Evolutionary conservation across 2,888 invertebrate genomes (phyloP), one percentile per base, ranked within the genome.

Genomic region (Apodemia mormo): DNA sequence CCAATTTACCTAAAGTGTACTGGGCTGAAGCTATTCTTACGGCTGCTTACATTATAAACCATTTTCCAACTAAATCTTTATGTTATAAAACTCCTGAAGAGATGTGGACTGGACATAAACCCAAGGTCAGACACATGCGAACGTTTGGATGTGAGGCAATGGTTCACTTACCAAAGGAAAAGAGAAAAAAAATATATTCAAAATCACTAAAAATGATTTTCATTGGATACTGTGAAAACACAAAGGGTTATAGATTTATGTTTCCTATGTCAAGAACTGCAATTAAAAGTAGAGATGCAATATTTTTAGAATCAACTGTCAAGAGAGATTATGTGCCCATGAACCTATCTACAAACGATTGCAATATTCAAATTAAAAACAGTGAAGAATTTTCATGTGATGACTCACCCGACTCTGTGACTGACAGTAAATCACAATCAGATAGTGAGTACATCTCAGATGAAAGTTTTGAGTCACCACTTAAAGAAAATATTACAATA

Each of bases 101-200:
- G 73, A 29, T 79, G 49, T 49, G 49, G 49, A 49, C 49, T 14
- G 49, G 79, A 22, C 72, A 73, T 3, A 83, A 81, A 73, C 81
- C 81, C 29, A 74, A 83, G 71, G 45, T 89, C 0, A 71, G 71
- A 6, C 73, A 79, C 29, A 65, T 77, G 68, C 75, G 77, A 65
- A 76, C 81, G 43, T 89, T 90, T 80, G 88, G 87, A 2, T 76
- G 73, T 69, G 72, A 77, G 52, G 77, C 76, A 8, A 78, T 78
- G 75, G 72, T 76, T 1, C 75, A 76, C 40, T 14, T 78, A n/a
- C 76, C 76, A 1, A 71, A 75, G 61, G 76, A 75, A 33, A 73
- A 73, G 49, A 12, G 73, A 0, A 75, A 65, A 66, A 78, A 78
- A 37, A 75, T 68, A 72, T 76, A 78, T 74, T 65, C 78, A 2